Conservation (phyloP, 1,140 invertebrate species). For the Drosophila nebulosa region DNA sequence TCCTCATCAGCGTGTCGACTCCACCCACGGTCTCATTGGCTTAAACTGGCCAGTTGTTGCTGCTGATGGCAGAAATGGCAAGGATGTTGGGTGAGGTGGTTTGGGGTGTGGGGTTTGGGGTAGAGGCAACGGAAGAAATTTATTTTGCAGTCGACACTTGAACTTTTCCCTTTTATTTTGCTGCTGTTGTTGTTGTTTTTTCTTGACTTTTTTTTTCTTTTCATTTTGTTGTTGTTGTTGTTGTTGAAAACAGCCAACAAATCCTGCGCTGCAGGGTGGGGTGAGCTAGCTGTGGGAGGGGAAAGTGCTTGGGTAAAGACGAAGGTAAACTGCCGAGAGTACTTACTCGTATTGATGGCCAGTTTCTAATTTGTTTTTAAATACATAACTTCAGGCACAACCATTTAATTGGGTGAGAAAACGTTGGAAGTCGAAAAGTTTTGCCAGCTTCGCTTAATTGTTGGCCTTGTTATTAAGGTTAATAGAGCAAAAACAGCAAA, state of each 20-base stretch:
- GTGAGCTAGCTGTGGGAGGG: background rate
- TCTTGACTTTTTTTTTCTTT: conserved; percentile 14
- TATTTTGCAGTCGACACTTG: conserved; percentile 59
- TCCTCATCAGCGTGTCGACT: conserved; percentile 44
- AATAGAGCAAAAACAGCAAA: background rate
- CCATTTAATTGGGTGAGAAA: conserved; percentile 13
- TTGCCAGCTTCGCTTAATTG: background rate
- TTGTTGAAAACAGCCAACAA: background rate
- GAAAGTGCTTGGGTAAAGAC: background rate
- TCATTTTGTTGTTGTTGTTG: background rate
- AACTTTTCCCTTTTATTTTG: conserved; percentile 35
- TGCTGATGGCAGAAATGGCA: too few relatives aligned
- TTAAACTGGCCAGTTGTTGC: conserved; percentile 27
- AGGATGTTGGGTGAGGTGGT: too few relatives aligned
- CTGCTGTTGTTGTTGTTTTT: background rate
- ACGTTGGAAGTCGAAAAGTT: background rate
- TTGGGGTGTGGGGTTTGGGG: background rate
- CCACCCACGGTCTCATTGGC: conserved; percentile 22
- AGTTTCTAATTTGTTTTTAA: conserved; percentile 62
- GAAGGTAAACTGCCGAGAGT: conserved; percentile 15
- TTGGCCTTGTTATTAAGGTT: background rate
- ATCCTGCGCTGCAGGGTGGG: background rate
- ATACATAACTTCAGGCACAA: conserved; percentile 15
- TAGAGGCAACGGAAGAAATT: conserved; percentile 45
- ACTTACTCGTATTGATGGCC: conserved; percentile 47